Evolutionary conservation across 2,113 vertebrate species (phyloP).

Genomic region (Gasterosteus nipponicus): DNA sequence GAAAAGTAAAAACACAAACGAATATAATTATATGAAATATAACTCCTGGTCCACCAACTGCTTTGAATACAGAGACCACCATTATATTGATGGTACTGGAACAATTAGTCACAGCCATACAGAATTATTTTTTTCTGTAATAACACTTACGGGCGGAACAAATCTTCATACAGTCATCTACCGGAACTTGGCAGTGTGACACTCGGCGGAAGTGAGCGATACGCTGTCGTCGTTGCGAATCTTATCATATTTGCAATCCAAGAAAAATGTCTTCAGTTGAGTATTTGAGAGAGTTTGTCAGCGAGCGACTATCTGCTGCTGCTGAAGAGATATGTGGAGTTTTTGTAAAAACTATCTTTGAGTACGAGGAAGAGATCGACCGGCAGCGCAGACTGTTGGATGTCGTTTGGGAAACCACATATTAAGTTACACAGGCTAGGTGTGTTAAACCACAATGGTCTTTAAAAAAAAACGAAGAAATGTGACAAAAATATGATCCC

Average conservation of each 20-base stretch:
- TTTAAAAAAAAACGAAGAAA: background rate
- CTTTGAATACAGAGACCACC: no score
- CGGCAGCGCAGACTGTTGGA: conserved; percentile 47
- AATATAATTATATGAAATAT: no score
- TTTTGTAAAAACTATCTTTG: conserved; percentile 29
- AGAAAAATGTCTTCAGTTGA: conserved; percentile 4
- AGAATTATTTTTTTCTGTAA: background rate
- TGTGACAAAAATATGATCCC: background rate
- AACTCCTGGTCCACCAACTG: no score
- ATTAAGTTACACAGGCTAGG: conserved; percentile 20
- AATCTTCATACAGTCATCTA: background rate
- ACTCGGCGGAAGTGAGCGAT: background rate
- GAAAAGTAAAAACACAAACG: no score
- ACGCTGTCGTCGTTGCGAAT: background rate
- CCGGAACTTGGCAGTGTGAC: background rate
- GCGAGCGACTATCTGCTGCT: conserved; percentile 39
- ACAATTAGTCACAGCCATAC: background rate
- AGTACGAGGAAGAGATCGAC: conserved; percentile 47
- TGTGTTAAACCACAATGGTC: background rate
- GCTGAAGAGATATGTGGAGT: conserved; percentile 43
- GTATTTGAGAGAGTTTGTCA: conserved; percentile 23
- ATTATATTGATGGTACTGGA: background rate
- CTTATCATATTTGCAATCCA: no score
- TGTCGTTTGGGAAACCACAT: conserved; percentile 29
- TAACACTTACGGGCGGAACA: background rate